Evolutionary conservation across 2,888 invertebrate genomes (phyloP), one percentile per base, ranked within the genome.

Genomic region (Leucophora obtusa): DNA sequence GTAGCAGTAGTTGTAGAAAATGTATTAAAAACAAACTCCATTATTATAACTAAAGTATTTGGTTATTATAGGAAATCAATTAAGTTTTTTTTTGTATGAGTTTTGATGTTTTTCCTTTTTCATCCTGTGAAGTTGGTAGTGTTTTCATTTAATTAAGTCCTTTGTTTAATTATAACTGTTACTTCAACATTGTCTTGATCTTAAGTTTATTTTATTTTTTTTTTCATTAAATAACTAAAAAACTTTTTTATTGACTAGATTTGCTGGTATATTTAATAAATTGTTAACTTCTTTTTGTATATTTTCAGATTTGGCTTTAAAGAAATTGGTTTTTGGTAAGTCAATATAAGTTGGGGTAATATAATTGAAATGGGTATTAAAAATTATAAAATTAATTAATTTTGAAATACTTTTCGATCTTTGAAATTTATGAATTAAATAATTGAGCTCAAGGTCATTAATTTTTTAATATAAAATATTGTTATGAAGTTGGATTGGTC

Each of bases 61-160:
- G 65, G 18, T 77, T 77, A 53, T 77, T 66, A 47, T 66, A 65
- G 60, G 59, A 71, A 77, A 77, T 77, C 77, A 77, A 77, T 77
- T 77, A 71, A 47, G 24, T 65, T 77, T 14, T 11, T 65, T 58
- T 43, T 35, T 47, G 6, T 47, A 28, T 28, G 17, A 50, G 35
- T 18, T 47, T 71, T 1, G 8, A 53, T 9, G 8, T 24, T 21
- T 35, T 33, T 28, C 33, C 17, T 3, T 28, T 11, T 24, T 15
- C 38, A 10, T 58, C 17, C 38, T 43, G 0, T 56, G 35, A 14
- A 17, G 6, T 56, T 68, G 21, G 8, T 17, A 15, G 56, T 56
- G 51, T 71, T 69, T 79, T 74, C 62, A 35, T 80, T 74, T 66
- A 66, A 71, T 79, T 79, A 71, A 75, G 74, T 71, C 71, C 62